Conservation (phyloP, 2,797 vertebrate species). For the Helarctos malayanus region DNA sequence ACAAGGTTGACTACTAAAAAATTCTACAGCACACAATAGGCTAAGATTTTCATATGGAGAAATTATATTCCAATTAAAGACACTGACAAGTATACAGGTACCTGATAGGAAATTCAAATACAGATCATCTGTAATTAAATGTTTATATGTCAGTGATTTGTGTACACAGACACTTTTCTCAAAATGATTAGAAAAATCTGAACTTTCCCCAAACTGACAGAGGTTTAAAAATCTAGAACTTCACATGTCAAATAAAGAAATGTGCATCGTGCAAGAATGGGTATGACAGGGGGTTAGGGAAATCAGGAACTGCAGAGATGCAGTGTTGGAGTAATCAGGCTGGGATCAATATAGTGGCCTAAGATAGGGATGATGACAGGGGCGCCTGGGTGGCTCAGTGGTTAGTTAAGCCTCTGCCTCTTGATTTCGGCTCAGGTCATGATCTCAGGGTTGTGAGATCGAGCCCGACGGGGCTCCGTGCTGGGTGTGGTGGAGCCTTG, state of each 20-base stretch:
- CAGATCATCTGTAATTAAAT: background rate
- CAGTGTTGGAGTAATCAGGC: background rate
- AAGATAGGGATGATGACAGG: background rate
- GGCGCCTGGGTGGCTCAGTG: rapidly evolving
- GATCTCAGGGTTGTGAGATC: background rate
- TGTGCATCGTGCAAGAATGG: background rate
- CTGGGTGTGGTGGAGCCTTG: background rate
- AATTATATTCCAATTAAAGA: background rate
- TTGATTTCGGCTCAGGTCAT: background rate
- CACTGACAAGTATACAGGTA: background rate
- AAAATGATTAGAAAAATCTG: constrained; percentile 38
- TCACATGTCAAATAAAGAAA: background rate
- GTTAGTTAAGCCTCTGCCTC: background rate
- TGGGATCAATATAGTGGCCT: background rate
- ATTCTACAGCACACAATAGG: background rate
- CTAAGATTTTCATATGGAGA: background rate
- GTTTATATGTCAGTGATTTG: background rate
- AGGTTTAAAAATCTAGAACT: background rate
- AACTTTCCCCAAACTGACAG: background rate
- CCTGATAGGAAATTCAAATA: background rate
- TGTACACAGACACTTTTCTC: background rate
- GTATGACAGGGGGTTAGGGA: background rate
- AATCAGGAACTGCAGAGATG: background rate
- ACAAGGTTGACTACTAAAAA: background rate
- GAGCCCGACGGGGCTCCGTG: background rate